Evolutionary conservation across 2,888 invertebrate species (phyloP).

Genomic region (Scaptomyza reducta): DNA sequence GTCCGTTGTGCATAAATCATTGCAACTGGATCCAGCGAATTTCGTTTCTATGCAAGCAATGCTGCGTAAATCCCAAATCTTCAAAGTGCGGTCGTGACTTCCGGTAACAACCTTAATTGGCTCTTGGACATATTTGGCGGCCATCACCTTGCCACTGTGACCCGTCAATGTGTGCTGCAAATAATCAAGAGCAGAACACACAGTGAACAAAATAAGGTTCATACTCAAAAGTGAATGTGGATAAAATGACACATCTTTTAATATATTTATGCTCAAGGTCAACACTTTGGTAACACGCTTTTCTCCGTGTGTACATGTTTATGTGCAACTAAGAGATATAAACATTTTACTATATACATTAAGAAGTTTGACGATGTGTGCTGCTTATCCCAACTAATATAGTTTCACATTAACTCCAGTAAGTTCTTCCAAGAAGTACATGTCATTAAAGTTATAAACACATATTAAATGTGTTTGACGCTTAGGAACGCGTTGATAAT

Average conservation of each 20-base stretch:
- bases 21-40: conserved; percentile 98
- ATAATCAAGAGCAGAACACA: conserved; percentile 8
- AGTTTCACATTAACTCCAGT: conserved; percentile 14
- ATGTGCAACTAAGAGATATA: background rate
- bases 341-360: background rate
- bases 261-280: background rate
- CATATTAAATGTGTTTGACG: conserved; percentile 53
- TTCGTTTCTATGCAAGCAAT: conserved; percentile 96
- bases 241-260: too few species aligned
- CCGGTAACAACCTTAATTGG: conserved; percentile 97
- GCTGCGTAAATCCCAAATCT: conserved; percentile 98
- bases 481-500: conserved; percentile 12
- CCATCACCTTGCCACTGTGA: conserved; percentile 98
- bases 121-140: conserved; percentile 97
- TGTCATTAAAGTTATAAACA: conserved; percentile 55
- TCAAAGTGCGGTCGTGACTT: conserved; percentile 98
- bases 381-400: background rate
- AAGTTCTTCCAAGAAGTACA: conserved; percentile 53
- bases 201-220: conserved; percentile 1
- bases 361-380: background rate
- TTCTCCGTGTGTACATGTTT: background rate
- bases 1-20: conserved; percentile 96
- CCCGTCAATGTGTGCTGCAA: conserved; percentile 84
- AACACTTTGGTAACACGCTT: background rate
- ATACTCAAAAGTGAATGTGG: too few species aligned